Percentiles rank a stretch among this genome's conserved stretches.
Conservation (phyloP, 2,797 vertebrate genomes). For the Alexandromys oeconomus region DNA sequence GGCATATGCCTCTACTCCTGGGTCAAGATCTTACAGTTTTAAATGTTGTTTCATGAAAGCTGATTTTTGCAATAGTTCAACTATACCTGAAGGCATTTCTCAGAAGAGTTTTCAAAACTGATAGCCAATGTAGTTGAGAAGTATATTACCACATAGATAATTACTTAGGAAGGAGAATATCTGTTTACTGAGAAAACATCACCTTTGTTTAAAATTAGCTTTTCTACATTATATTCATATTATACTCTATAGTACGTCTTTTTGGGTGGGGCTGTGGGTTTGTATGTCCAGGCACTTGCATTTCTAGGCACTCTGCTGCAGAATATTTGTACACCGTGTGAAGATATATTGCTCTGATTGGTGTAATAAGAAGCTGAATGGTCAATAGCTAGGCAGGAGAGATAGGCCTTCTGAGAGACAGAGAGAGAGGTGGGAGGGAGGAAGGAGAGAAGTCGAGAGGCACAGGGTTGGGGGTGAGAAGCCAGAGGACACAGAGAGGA, state of each 20-base stretch:
- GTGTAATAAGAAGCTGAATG: no score
- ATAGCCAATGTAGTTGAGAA: not conserved
- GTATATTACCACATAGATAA: not conserved
- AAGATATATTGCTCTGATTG: no score
- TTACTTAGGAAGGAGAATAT: not conserved
- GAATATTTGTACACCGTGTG: no score
- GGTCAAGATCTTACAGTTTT: not conserved
- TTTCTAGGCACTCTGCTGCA: not conserved
- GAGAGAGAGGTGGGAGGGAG: not conserved
- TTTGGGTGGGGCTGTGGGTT: not conserved
- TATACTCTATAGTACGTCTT: not conserved
- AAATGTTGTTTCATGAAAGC: slow-evolving; percentile 8
- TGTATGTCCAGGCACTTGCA: not conserved
- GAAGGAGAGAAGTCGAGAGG: not conserved
- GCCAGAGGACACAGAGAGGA: not conserved
- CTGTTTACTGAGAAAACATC: not conserved
- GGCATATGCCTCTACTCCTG: not conserved
- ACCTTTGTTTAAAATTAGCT: not conserved
- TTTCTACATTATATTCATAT: not conserved
- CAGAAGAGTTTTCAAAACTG: not conserved
- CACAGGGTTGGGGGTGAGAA: no score
- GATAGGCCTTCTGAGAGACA: not conserved
- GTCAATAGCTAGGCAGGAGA: not conserved
- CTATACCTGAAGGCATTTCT: not conserved
- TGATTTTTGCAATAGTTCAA: slow-evolving; percentile 1